Conservation (phyloP, 2,797 vertebrate species). For the Pseudochirops cupreus region DNA sequence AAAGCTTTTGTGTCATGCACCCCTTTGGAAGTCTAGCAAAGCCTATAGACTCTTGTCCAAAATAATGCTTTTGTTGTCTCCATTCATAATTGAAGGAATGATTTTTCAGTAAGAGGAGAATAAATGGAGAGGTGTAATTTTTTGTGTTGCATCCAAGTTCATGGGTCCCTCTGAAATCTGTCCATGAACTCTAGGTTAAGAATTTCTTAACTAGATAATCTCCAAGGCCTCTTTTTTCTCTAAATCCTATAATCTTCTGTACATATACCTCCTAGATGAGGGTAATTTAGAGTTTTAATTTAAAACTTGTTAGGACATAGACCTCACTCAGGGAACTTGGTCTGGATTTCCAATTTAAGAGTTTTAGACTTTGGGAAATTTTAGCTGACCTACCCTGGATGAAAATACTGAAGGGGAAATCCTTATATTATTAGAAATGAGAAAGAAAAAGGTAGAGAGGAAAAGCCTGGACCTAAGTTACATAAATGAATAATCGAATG, state of each 20-base stretch:
- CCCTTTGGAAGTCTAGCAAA: background rate
- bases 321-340: background rate
- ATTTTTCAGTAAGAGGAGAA: background rate
- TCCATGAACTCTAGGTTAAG: background rate
- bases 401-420: background rate
- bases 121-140: background rate
- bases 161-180: background rate
- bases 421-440: background rate
- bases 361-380: background rate
- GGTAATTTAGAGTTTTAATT: background rate
- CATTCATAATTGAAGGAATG: background rate
- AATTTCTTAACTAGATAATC: background rate
- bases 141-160: background rate
- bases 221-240: background rate
- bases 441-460: background rate
- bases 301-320: background rate
- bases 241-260: background rate
- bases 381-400: background rate
- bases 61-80: background rate
- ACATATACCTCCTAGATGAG: background rate
- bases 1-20: background rate
- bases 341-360: background rate
- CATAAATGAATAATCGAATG: background rate
- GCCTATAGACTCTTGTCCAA: background rate
- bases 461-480: background rate